Conservation (phyloP, 2,797 vertebrate genomes). For the Poeciliopsis gracilis region DNA sequence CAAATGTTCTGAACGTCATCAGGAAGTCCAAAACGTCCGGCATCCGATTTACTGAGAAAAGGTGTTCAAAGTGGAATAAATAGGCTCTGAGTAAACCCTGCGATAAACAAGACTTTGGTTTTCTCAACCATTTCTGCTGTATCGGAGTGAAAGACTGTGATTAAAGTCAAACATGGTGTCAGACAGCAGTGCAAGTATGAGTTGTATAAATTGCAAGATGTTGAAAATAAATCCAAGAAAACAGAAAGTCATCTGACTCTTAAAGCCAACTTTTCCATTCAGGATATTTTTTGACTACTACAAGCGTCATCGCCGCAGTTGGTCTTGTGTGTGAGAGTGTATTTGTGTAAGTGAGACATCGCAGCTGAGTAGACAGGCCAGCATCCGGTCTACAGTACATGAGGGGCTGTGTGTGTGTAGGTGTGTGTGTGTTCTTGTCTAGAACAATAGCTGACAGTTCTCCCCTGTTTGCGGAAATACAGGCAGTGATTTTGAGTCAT, state of each 20-base stretch:
- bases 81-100: constrained; percentile 17
- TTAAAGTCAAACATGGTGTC: constrained; percentile 16
- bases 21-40: constrained; percentile 46
- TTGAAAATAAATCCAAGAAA: constrained; percentile 29
- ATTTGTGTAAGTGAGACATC: constrained; percentile 68
- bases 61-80: constrained; percentile 20
- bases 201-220: constrained; percentile 30
- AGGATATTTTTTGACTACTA: constrained; percentile 61
- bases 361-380: constrained; percentile 63
- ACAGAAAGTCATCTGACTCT: constrained; percentile 45
- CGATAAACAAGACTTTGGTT: constrained; percentile 19
- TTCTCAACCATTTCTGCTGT: neutral
- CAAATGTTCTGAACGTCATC: constrained; percentile 35
- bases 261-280: constrained; percentile 38
- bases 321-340: constrained; percentile 57
- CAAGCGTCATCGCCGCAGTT: constrained; percentile 69
- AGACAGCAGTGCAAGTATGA: neutral
- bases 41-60: constrained; percentile 32
- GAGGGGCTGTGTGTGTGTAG: neutral
- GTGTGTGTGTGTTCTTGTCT: constrained; percentile 26
- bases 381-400: constrained; percentile 51
- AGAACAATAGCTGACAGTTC: constrained; percentile 61
- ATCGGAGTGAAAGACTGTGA: neutral
- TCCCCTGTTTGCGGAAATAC: constrained; percentile 53
- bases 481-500: constrained; percentile 56